Percentiles rank a stretch among this genome's conserved stretches.
Evolutionary conservation across 2,888 invertebrate genomes (phyloP).

Genomic region (Xestoiulus laeticollis): DNA sequence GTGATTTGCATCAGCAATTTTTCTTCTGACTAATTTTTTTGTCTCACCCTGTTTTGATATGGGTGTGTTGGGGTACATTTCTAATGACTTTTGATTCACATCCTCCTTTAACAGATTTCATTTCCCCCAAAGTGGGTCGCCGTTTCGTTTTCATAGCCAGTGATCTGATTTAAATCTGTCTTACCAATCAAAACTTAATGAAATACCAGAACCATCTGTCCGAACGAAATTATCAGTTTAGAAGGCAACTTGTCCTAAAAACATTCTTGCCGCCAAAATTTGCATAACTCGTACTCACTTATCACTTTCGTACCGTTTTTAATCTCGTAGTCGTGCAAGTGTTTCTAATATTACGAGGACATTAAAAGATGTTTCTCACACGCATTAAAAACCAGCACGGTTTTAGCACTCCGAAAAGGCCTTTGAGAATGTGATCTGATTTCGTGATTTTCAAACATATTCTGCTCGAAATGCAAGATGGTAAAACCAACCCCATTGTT

Average conservation of each 20-base stretch:
- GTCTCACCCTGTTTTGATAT: neutral
- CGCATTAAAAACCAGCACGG: neutral
- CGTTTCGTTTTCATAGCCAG: constrained; percentile 30
- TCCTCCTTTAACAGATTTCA: neutral
- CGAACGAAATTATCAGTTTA: constrained; percentile 31
- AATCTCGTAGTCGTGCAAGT: neutral
- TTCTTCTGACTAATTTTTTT: neutral
- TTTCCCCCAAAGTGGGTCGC: constrained; percentile 29
- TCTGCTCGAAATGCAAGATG: neutral
- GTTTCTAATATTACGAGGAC: neutral
- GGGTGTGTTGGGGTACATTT: constrained; percentile 13
- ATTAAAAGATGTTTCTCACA: neutral
- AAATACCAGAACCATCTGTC: constrained; percentile 23
- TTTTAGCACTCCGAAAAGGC: neutral
- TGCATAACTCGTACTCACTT: constrained; percentile 41
- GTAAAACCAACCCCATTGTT: neutral
- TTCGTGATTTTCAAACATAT: neutral
- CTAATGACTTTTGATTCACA: constrained; percentile 21
- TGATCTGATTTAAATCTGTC: constrained; percentile 48
- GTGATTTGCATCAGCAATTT: no score
- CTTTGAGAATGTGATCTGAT: neutral
- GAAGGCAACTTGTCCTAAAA: constrained; percentile 16
- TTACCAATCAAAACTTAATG: constrained; percentile 35
- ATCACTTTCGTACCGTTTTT: constrained; percentile 28
- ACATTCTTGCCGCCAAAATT: constrained; percentile 1